Evolutionary conservation across 2,888 invertebrate genomes (phyloP).

Genomic region (Smittia sp.): DNA sequence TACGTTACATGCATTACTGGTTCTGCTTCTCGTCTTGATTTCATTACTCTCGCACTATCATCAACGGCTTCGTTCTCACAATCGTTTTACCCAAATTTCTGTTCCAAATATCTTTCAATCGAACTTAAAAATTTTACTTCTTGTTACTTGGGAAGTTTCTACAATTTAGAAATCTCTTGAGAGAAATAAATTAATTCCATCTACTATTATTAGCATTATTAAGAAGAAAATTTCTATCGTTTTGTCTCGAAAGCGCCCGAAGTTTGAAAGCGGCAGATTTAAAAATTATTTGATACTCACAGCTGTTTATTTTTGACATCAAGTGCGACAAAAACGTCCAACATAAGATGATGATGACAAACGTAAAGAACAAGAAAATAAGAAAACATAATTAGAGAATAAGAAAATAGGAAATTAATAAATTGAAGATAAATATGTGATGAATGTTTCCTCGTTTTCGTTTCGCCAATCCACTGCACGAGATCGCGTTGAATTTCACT

Average conservation of each 20-base stretch:
- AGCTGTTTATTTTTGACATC: conserved; percentile 35
- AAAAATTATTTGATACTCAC: conserved; percentile 30
- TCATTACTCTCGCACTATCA: background rate
- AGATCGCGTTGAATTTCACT: too few relatives aligned
- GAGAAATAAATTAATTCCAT: background rate
- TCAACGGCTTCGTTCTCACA: background rate
- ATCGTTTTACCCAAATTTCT: background rate
- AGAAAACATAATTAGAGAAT: conserved; percentile 23
- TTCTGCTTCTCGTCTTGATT: background rate
- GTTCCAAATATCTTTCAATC: background rate
- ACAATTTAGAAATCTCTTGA: background rate
- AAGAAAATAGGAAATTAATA: background rate
- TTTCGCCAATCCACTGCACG: too few relatives aligned
- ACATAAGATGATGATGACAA: conserved; percentile 26
- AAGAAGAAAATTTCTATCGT: background rate
- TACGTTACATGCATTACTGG: background rate
- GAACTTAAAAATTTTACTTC: background rate
- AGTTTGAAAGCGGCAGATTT: background rate
- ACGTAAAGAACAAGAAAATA: background rate
- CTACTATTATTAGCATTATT: background rate
- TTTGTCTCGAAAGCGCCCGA: background rate
- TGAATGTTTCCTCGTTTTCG: too few relatives aligned
- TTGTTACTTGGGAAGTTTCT: background rate
- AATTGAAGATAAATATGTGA: background rate
- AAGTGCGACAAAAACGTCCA: conserved; percentile 31